Percentiles rank a stretch among this genome's conserved stretches.
phyloP scores from a whole-genome alignment of 2,888 invertebrate genomes.

The Gymnocheta viridis region DNA sequence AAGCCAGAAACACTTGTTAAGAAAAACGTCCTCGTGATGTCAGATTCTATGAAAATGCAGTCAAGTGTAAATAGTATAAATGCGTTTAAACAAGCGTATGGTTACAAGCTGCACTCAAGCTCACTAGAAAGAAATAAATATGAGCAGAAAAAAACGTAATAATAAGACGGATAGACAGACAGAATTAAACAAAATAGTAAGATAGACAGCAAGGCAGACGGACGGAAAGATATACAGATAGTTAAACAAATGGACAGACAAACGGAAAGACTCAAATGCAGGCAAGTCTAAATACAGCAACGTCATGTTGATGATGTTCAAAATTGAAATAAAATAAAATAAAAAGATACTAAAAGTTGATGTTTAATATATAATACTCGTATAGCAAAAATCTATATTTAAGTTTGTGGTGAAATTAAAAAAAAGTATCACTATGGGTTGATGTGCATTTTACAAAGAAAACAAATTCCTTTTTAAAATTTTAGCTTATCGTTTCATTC shows the following conservation, averaged over 20 bases:
- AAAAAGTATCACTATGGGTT: slow-evolving; percentile 13
- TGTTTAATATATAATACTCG: slow-evolving; percentile 48
- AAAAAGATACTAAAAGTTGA: slow-evolving; percentile 28
- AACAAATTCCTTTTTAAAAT: no score
- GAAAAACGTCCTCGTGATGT: slow-evolving; percentile 68
- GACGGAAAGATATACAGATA: slow-evolving; percentile 8
- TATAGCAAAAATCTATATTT: slow-evolving; percentile 27
- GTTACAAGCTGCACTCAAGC: slow-evolving; percentile 65
- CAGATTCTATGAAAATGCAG: slow-evolving; percentile 66
- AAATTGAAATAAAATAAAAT: slow-evolving; percentile 41
- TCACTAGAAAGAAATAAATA: slow-evolving; percentile 45
- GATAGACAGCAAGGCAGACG: slow-evolving; percentile 30
- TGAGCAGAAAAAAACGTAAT: slow-evolving; percentile 3
- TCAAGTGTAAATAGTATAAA: slow-evolving; percentile 66
- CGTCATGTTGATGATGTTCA: slow-evolving; percentile 59
- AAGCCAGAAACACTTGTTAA: slow-evolving; percentile 65
- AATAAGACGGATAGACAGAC: slow-evolving; percentile 54
- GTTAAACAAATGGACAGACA: slow-evolving; percentile 34
- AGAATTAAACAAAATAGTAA: slow-evolving; percentile 38
- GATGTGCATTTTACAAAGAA: background rate
- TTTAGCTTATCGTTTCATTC: background rate
- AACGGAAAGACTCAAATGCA: slow-evolving; percentile 56
- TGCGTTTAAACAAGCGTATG: slow-evolving; percentile 68
- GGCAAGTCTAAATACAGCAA: slow-evolving; percentile 49
- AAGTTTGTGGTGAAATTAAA: slow-evolving; percentile 7